Evolutionary conservation across 1,140 invertebrate genomes (phyloP), one percentile per base, ranked within the genome.

Genomic region (Himalopsyche phryganea): DNA sequence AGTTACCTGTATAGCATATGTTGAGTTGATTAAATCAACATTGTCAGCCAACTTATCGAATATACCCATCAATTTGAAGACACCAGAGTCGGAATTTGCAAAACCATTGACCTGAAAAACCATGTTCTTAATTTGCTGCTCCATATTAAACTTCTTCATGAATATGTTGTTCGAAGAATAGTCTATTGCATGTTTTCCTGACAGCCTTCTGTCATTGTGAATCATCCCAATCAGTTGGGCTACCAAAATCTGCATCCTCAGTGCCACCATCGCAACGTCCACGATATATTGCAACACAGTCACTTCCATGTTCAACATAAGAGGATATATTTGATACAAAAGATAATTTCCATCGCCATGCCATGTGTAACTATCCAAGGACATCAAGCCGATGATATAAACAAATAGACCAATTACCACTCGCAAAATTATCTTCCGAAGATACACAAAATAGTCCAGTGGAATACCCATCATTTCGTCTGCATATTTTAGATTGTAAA

Each of bases 31-130:
- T 28, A 35, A 23, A 14, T 49, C 13, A 19, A 32, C 14, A 49
- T 49, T 49, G 13, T 49, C 47, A 15, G 47, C 47, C 11, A 49
- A 13, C 23, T 32, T 49, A 35, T 49, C 47, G 14, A 28, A 33
- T 7, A 49, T 33, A 2, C 11, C n/a, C 28, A 49, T 49, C 20
- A 49, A 28, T 6, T 32, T 18, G 11, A 46, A 46, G 17, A 46
- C 17, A 14, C 38, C 38, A n/a, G 15, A 4, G 11, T n/a, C 15
- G 5, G 15, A 40, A 40, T 13, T 13, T 11, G 4, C 15, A 4
- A n/a, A 40, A 13, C 38, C n/a, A 11, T 40, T 40, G 3, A 13
- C 15, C 11, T 40, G n/a, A 13, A 15, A 40, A 6, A 11, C 38
- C 11, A 40, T 40, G 4, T 4, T 40, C 38, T 40, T 40, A 3